These are phyloP conservation scores for Heliconius hermathena DNA, from an alignment of 1,140 invertebrate genomes.

Conservation along the genomic window DNA sequence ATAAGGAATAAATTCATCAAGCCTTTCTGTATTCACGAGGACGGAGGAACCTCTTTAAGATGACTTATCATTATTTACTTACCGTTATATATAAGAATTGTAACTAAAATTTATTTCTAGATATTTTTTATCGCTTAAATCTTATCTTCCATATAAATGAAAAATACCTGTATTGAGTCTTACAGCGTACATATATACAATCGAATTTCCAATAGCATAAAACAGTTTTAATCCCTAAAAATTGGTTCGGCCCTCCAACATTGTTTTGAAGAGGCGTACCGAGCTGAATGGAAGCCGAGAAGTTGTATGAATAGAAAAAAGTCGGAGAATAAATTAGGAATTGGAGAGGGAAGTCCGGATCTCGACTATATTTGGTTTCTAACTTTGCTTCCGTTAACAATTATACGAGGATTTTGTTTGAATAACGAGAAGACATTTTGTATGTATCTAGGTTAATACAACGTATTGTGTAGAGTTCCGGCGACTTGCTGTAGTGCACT, in stretches of 20 bases:
- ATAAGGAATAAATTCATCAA: slow-evolving; percentile 5
- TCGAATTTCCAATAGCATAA: slow-evolving; percentile 19
- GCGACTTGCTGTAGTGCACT: neutral
- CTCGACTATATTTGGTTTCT: slow-evolving; percentile 31
- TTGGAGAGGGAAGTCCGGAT: slow-evolving; percentile 10
- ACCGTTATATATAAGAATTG: neutral
- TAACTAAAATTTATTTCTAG: neutral
- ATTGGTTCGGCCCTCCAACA: slow-evolving; percentile 39
- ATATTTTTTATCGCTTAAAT: neutral
- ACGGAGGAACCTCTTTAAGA: no score
- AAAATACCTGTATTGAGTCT: neutral
- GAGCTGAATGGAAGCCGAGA: slow-evolving; percentile 38
- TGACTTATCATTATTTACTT: no score
- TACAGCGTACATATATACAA: slow-evolving; percentile 25
- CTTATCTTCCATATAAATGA: neutral
- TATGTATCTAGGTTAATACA: slow-evolving; percentile 16
- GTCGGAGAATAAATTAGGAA: slow-evolving; percentile 31
- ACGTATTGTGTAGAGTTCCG: neutral
- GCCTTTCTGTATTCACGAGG: neutral
- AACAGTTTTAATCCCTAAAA: slow-evolving; percentile 31
- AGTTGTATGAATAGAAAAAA: slow-evolving; percentile 46
- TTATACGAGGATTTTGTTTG: slow-evolving; percentile 29
- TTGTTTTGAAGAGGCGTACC: slow-evolving; percentile 47
- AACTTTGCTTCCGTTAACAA: slow-evolving; percentile 31
- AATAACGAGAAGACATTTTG: slow-evolving; percentile 12